Evolutionary conservation across 2,113 vertebrate genomes (phyloP), one percentile per base, ranked within the genome.

Genomic region (Urocynchramus pylzowi): DNA sequence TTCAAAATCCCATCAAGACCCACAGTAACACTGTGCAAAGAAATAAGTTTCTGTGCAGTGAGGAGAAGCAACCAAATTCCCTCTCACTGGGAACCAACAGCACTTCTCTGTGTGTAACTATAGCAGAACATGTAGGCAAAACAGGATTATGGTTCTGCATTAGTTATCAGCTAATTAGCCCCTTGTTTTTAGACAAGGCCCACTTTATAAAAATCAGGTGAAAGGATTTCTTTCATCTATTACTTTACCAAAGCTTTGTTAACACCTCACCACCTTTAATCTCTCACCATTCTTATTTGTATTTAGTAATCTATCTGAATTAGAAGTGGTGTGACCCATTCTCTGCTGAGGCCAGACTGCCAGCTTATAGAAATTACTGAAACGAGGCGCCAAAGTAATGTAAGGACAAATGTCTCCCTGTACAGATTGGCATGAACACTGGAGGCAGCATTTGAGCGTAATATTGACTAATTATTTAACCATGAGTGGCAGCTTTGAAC

Each of bases 401-500:
- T 78, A 90, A 89, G 81, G 95, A 93, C 89, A 95, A 88, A 93
- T 93, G 74, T 90, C 85, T 96, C 69, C 57, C 79, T 19, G 8
- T 92, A 94, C 93, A 86, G 84, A 96, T 95, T 93, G 92, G 93
- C 94, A 89, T 44, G 90, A 95, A 91, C 93, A 85, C 92, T 63
- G 67, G 67, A 91, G 84, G 95, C 94, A 86, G 86, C 76, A 68
- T 96, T 96, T 95, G 80, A 96, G 93, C 87, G 54, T 97, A 96
- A 95, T 97, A 96, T 96, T 95, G 89, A 97, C 96, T 97, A 97
- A 98, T 97, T 97, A 97, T 97, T 98, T 98, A 97, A 95, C 96
- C 59, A 47, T 97, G 97, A 98, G 95, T 97, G 97, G 94, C 97
- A 97, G 96, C 86, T 96, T 87, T 97, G 97, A 97, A 97, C 97